Evolutionary conservation across 1,140 invertebrate genomes (phyloP), one percentile per base, ranked within the genome.

Genomic region (Drosophila hydei): DNA sequence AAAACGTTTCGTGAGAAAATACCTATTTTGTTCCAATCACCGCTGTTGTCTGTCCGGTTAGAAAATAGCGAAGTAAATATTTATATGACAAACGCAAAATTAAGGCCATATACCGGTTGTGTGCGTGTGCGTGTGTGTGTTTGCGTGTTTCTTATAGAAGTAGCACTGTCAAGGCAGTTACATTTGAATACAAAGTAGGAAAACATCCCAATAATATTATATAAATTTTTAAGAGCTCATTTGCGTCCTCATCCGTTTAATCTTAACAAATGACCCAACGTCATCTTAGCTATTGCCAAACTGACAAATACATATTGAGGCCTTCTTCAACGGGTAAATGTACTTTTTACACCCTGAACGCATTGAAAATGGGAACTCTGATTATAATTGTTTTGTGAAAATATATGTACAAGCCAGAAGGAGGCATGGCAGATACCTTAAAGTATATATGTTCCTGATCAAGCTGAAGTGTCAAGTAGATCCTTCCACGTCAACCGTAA

Each of bases 191-290:
- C 43, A 47, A 63, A 63, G 43, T 54, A n/a, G 42, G 21, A 11
- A 19, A 33, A 38, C 19, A 33, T 45, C 14, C 27, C 14, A 14
- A 63, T 63, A 42, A 52, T 45, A 42, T 72, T 47, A 62, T 79
- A 84, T 84, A 72, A 79, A 84, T 85, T 71, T 72, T 73, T 42
- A 42, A 79, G 40, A 48, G 73, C 60, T 64, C 59, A 71, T 85
- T 42, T 50, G 63, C 60, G 21, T 50, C 21, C 52, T 60, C 71
- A 72, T 64, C 55, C 70, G 75, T 54, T 60, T 77, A 85, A 85
- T 77, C 80, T 50, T 70, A 70, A 85, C 68, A 79, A 84, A 84
- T 84, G 77, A 77, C 63, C 67, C 61, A 61, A 76, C 65, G 72
- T 65, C 51, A 50, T 63, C 60, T 54, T 65, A 47, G 38, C 27